phyloP scores from a whole-genome alignment of 2,113 vertebrate genomes.

The Coracopsis vasa region DNA sequence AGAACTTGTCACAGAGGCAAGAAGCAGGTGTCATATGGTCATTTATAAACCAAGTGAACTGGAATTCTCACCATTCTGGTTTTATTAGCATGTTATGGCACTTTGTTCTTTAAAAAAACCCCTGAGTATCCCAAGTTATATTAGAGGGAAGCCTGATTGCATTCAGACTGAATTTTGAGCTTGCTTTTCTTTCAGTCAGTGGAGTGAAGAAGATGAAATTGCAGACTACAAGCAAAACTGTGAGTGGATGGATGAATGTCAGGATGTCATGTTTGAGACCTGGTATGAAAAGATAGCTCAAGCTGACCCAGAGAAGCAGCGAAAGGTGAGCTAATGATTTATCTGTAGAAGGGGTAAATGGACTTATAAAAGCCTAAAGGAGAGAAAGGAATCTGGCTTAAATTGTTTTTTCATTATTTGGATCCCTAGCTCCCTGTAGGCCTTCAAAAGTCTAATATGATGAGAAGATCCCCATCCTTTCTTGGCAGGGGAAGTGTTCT shows the following conservation, averaged over 20 bases:
- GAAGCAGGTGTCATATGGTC: not conserved
- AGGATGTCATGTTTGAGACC: slow-evolving; percentile 94
- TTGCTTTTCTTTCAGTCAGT: slow-evolving; percentile 80
- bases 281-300: slow-evolving; percentile 97
- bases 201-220: slow-evolving; percentile 96
- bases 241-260: slow-evolving; percentile 98
- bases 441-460: not conserved
- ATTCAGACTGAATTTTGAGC: not conserved
- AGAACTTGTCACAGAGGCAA: not conserved
- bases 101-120: not conserved
- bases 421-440: not conserved
- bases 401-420: not conserved
- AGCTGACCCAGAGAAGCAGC: slow-evolving; percentile 87
- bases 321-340: slow-evolving; percentile 89
- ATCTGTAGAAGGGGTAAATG: not conserved
- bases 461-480: not conserved
- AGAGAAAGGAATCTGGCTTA: not conserved
- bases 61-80: not conserved
- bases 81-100: not conserved
- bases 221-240: slow-evolving; percentile 93
- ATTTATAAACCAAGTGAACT: not conserved
- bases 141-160: not conserved
- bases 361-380: not conserved
- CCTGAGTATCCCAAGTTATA: not conserved
- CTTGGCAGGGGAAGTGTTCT: not conserved